These are phyloP conservation scores for Otocyon megalotis DNA, from an alignment of 2,113 vertebrate genomes.

Conservation along the genomic window DNA sequence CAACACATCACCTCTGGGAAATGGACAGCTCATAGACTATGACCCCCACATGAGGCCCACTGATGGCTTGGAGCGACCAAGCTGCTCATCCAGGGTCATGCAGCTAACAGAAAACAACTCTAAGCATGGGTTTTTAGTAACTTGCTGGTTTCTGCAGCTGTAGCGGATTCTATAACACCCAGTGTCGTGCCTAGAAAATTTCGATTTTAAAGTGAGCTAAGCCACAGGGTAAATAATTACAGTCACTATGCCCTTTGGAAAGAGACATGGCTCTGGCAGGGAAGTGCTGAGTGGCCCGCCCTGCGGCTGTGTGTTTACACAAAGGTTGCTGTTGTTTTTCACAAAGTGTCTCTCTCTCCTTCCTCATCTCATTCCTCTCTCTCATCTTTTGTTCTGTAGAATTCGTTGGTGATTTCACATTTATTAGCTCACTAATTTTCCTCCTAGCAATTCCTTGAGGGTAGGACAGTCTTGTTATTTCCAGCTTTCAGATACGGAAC, in stretches of 20 bases:
- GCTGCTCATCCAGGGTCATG: neutral
- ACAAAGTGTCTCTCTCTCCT: neutral
- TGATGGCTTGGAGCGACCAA: neutral
- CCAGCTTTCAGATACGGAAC: constrained; percentile 34
- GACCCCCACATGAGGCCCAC: rapidly evolving
- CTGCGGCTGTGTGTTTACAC: neutral
- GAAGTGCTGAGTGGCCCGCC: rapidly evolving
- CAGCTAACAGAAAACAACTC: neutral
- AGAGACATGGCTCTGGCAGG: neutral
- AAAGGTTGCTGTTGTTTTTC: neutral
- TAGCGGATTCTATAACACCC: neutral
- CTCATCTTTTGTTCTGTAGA: neutral
- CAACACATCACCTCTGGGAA: rapidly evolving
- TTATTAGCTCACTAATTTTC: constrained; percentile 7
- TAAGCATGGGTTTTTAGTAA: neutral
- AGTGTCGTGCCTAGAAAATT: neutral
- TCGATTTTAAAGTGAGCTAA: neutral
- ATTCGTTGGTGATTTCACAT: neutral
- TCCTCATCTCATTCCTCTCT: neutral
- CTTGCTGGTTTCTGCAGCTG: neutral
- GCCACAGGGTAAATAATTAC: neutral
- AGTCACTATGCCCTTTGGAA: neutral
- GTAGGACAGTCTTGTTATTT: neutral
- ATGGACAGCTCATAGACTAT: rapidly evolving
- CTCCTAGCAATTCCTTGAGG: neutral